phyloP scores from a whole-genome alignment of 2,113 vertebrate genomes.

The Columba janthina region DNA sequence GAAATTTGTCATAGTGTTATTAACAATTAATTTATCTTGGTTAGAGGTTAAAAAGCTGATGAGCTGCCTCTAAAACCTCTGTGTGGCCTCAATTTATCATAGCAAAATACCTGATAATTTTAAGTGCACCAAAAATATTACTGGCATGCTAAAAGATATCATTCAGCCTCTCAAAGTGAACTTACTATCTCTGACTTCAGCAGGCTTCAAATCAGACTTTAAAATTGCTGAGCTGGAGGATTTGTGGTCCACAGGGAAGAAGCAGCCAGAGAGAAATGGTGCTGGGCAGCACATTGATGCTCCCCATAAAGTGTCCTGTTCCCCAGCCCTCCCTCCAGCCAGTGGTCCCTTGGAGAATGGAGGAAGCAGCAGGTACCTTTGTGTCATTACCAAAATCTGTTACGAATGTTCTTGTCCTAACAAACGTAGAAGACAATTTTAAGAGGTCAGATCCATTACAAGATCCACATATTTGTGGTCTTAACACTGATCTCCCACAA shows the following conservation, averaged over 20 bases:
- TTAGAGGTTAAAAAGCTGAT: background rate
- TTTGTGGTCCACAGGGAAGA: background rate
- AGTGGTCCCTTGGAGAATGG: background rate
- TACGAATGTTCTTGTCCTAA: background rate
- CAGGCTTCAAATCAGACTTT: background rate
- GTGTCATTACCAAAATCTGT: background rate
- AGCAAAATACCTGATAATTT: background rate
- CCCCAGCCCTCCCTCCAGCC: background rate
- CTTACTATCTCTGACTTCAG: background rate
- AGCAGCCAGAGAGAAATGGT: background rate
- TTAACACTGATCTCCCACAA: background rate
- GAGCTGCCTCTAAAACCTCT: background rate
- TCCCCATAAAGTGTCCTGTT: background rate
- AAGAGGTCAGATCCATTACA: background rate
- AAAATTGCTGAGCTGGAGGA: background rate
- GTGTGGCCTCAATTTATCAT: background rate
- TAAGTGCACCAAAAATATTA: background rate
- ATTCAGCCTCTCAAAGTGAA: background rate
- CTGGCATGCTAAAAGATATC: background rate
- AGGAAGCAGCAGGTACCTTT: background rate
- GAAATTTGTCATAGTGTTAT: background rate
- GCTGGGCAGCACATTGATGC: fast-evolving
- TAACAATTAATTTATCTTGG: background rate
- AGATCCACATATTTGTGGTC: fast-evolving
- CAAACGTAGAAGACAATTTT: background rate